Evolutionary conservation across 1,140 invertebrate genomes (phyloP), one percentile per base, ranked within the genome.

Genomic region (Drosophila tropicalis): DNA sequence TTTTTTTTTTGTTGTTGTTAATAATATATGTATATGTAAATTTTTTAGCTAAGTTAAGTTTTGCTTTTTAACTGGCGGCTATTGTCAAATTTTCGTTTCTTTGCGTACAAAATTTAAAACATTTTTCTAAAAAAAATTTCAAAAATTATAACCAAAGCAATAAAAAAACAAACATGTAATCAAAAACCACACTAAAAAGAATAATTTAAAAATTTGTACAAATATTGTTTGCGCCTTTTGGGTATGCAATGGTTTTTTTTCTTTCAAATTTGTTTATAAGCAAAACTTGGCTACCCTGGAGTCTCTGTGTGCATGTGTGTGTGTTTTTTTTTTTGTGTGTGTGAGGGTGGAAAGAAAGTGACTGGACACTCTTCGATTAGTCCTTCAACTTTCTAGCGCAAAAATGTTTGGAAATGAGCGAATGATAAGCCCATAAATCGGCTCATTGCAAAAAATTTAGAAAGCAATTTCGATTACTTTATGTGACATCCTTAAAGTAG

Each of bases 21-120:
- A 19, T 47, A 47, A 9, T 47, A 15, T 47, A 39, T 47, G 10
- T 51, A 22, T 51, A 51, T 51, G 44, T 51, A 22, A 51, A 51
- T 61, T 36, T 40, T 62, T 51, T 67, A 3, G 29, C 44, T 51
- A 51, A 22, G 44, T 22, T 51, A 51, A 51, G 17, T 51, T 51
- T 51, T 51, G 44, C 17, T 51, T 9, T 9, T 17, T 29, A 61
- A 57, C 34, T 66, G 32, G 25, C 47, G 67, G 41, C 62, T 73
- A 66, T 77, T 74, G 71, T 74, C 56, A 69, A 76, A 63, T 67
- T 66, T 51, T n/a, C 47, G 10, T 41, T 57, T 36, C 57, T 70
- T 58, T 36, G 61, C 62, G 65, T 71, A 67, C 44, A 54, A 68
- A 61, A 63, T 63, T 29, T 29, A 6, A 6, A 29, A 29, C 29